Percentiles rank a stretch among this genome's conserved stretches.
These are phyloP conservation scores for Drosophila eohydei DNA, from an alignment of 2,888 invertebrate genomes.

Conservation along the genomic window DNA sequence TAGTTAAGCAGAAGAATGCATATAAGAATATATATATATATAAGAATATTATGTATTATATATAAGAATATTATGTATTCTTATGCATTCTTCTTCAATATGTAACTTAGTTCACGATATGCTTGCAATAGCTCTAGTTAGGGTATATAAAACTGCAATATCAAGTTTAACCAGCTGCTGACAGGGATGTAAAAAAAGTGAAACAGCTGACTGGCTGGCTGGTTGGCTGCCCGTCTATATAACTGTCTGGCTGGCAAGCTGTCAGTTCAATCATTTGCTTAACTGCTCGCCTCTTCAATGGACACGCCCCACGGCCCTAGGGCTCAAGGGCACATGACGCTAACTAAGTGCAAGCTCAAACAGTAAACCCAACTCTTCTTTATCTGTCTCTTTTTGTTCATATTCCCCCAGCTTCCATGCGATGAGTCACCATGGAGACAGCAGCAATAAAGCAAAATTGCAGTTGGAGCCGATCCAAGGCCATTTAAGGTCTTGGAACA, in stretches of 20 bases:
- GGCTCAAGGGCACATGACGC: conserved; percentile 35
- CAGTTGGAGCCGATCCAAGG: conserved; percentile 13
- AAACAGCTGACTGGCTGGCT: conserved; percentile 65
- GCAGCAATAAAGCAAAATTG: conserved; percentile 2
- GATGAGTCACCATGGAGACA: conserved; percentile 23
- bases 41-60: too few relatives aligned
- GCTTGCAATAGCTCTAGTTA: background rate
- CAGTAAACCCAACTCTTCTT: background rate
- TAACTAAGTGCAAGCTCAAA: conserved; percentile 8
- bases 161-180: conserved; percentile 72
- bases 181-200: conserved; percentile 27
- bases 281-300: background rate
- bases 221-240: conserved; percentile 2
- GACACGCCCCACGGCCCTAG: background rate
- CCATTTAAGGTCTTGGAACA: conserved; percentile 21
- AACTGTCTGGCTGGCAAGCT: background rate
- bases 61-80: too few relatives aligned
- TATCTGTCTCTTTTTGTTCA: background rate
- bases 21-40: too few relatives aligned
- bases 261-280: conserved; percentile 13
- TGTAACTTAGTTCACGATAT: background rate
- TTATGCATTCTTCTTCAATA: background rate
- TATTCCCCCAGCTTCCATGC: background rate
- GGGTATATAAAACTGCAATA: conserved; percentile 55
- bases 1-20: too few relatives aligned